Conservation (phyloP, 2,888 invertebrate genomes). For the Crocallis elinguaria region DNA sequence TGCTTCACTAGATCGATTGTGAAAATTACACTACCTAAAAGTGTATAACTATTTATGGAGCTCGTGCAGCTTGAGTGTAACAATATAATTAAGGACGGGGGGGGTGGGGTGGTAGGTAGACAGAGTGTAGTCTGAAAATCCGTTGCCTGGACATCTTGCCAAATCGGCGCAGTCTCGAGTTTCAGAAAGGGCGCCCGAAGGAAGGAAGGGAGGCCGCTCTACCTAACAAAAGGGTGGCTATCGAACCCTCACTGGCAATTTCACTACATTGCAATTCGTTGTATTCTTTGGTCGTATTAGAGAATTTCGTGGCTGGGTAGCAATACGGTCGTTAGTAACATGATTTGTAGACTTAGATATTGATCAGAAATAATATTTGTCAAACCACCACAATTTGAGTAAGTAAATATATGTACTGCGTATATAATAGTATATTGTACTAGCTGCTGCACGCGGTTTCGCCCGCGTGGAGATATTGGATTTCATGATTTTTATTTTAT, state of each 20-base stretch:
- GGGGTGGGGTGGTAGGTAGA: background rate
- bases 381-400: too few relatives aligned
- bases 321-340: background rate
- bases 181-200: background rate
- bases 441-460: too few relatives aligned
- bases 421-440: too few relatives aligned
- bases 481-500: too few relatives aligned
- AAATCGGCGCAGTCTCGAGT: conserved; percentile 6
- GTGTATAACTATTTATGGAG: background rate
- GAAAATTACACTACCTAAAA: too few relatives aligned
- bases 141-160: conserved; percentile 8
- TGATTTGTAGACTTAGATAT: too few relatives aligned
- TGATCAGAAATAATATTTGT: background rate
- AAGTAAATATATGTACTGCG: too few relatives aligned
- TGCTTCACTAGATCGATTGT: background rate
- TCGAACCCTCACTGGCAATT: background rate
- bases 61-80: background rate
- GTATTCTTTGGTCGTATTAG: background rate
- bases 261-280: background rate
- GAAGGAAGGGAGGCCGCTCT: background rate
- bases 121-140: background rate
- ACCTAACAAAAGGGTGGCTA: conserved; percentile 1
- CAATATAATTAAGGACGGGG: background rate
- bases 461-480: too few relatives aligned
- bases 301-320: background rate